Percentiles rank a stretch among this genome's conserved stretches.
phyloP scores from a whole-genome alignment of 2,888 invertebrate genomes.

The Baronia brevicornis region DNA sequence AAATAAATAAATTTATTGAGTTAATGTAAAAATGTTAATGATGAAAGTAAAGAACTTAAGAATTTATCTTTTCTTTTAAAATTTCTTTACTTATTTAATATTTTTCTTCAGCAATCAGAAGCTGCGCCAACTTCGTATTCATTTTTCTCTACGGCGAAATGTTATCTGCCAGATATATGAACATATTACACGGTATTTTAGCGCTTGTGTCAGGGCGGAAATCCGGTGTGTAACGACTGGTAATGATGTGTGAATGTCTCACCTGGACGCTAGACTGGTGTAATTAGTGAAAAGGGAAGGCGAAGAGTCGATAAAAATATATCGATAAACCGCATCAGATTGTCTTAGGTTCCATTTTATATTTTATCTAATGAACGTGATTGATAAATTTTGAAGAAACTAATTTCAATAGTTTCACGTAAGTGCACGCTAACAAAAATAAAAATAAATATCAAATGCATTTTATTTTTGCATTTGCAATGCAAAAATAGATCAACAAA shows the following conservation, averaged over 20 bases:
- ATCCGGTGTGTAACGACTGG: constrained; percentile 55
- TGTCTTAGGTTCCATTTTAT: no score
- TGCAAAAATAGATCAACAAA: no score
- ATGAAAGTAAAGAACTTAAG: background rate
- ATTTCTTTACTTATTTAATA: background rate
- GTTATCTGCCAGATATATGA: constrained; percentile 23
- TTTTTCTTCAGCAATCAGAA: constrained; percentile 1
- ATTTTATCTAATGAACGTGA: no score
- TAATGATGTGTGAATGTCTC: constrained; percentile 67
- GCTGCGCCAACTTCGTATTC: constrained; percentile 15
- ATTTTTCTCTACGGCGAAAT: constrained; percentile 12
- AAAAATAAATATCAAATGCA: no score
- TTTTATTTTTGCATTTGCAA: no score
- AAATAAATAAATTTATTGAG: no score
- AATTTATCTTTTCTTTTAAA: background rate
- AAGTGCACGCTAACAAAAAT: no score
- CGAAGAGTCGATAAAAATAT: constrained; percentile 2
- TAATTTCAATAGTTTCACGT: no score
- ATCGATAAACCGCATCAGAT: constrained; percentile 17
- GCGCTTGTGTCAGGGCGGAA: constrained; percentile 45
- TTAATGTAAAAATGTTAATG: no score
- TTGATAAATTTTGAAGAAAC: no score
- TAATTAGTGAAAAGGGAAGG: constrained; percentile 46
- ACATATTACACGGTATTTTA: constrained; percentile 57
- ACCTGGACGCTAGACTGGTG: constrained; percentile 46